A percentile compares a stretch with the other conserved stretches of the same genome.
These are phyloP conservation scores for Apis mellifera DNA, from an alignment of 1,140 invertebrate species.

Conservation along the genomic window DNA sequence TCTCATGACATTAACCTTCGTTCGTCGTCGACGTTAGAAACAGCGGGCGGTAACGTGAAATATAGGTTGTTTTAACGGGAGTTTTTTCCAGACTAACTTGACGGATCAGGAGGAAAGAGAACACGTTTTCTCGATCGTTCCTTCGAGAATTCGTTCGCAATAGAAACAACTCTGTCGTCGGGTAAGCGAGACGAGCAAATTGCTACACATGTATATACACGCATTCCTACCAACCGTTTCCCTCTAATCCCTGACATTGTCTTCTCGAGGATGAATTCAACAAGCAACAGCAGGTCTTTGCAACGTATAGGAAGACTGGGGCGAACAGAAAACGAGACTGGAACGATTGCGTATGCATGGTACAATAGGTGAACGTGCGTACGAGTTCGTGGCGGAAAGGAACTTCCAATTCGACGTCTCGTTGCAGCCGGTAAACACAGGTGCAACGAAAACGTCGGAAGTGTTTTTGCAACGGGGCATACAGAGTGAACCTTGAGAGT, in stretches of 20 bases:
- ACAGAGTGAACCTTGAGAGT: slow-evolving; percentile 56
- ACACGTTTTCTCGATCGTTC: too few relatives aligned
- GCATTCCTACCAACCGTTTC: background rate
- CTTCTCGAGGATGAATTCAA: slow-evolving; percentile 32
- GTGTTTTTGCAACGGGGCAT: slow-evolving; percentile 49
- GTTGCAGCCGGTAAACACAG: slow-evolving; percentile 60
- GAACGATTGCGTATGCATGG: slow-evolving; percentile 50
- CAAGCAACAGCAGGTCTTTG: slow-evolving; percentile 7
- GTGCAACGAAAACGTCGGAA: slow-evolving; percentile 55
- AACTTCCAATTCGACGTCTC: slow-evolving; percentile 61
- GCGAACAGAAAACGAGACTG: slow-evolving; percentile 37
- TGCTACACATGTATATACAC: background rate
- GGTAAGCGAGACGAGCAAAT: background rate
- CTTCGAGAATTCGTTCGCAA: background rate
- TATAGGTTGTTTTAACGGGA: slow-evolving; percentile 39
- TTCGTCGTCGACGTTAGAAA: slow-evolving; percentile 35
- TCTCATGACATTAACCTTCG: slow-evolving; percentile 63
- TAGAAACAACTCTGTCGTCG: background rate
- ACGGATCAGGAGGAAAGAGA: background rate
- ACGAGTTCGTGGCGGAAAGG: slow-evolving; percentile 62
- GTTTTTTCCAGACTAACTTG: slow-evolving; percentile 7
- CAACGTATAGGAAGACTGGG: slow-evolving; percentile 31
- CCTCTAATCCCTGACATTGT: slow-evolving; percentile 61
- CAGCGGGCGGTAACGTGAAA: slow-evolving; percentile 35
- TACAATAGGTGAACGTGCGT: slow-evolving; percentile 64